phyloP scores from a whole-genome alignment of 2,113 vertebrate species.

The Aleadryas rufinucha region DNA sequence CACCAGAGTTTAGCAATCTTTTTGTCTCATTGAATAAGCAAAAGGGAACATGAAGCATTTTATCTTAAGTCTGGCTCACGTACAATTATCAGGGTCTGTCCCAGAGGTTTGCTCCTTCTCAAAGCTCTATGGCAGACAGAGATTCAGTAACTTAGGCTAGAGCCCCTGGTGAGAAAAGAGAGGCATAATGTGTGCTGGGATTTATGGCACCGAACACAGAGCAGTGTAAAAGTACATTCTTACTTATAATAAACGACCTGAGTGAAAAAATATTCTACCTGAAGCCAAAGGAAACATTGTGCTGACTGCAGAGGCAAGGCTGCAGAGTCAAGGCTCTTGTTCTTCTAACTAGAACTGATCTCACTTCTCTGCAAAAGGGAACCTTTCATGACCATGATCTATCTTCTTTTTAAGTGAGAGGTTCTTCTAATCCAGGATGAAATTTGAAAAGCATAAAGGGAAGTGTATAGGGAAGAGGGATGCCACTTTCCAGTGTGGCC shows the following conservation, averaged over 20 bases:
- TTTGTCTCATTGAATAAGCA: not conserved
- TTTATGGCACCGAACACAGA: not conserved
- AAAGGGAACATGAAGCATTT: not conserved
- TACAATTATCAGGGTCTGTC: not conserved
- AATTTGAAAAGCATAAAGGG: not conserved
- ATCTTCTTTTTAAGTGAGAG: not conserved
- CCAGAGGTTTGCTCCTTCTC: constrained; percentile 4
- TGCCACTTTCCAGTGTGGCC: not conserved
- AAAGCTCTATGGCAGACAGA: not conserved
- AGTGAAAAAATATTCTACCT: constrained; percentile 15
- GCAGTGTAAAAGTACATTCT: constrained; percentile 27
- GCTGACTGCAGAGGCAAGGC: not conserved
- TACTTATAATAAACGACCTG: not conserved
- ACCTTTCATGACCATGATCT: not conserved
- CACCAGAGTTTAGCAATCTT: not conserved
- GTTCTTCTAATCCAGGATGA: not conserved
- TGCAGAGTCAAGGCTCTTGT: not conserved
- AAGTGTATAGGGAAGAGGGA: not conserved
- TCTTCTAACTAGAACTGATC: not conserved
- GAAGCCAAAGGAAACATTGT: constrained; percentile 38
- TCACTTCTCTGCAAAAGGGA: not conserved
- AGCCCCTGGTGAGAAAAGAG: not conserved
- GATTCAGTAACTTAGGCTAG: not conserved
- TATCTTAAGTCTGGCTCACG: not conserved
- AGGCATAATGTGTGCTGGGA: not conserved